phyloP scores from a whole-genome alignment of 2,888 invertebrate genomes.

The Bedellia somnulentella region DNA sequence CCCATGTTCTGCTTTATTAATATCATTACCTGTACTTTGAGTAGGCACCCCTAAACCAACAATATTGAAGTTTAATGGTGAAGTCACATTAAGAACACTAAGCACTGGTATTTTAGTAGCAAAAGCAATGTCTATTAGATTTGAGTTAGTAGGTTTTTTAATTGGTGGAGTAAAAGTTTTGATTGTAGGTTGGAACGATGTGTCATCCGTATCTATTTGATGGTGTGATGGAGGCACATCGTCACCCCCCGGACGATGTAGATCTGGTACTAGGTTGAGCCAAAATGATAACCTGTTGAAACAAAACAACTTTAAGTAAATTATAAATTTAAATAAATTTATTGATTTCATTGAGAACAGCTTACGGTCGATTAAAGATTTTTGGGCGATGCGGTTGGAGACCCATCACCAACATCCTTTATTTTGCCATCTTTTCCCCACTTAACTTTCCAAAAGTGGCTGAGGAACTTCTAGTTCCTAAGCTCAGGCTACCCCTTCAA shows the following conservation, averaged over 20 bases:
- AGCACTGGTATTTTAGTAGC: conserved; percentile 41
- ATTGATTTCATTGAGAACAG: too few relatives aligned
- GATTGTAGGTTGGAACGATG: conserved; percentile 53
- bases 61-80: conserved; percentile 41
- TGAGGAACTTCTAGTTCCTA: too few relatives aligned
- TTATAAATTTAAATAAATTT: too few relatives aligned
- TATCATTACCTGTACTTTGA: conserved; percentile 30
- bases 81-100: conserved; percentile 40
- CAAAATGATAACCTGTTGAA: conserved; percentile 81
- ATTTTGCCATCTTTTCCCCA: too few relatives aligned
- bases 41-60: conserved; percentile 30
- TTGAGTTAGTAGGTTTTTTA: conserved; percentile 57
- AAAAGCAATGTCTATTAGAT: conserved; percentile 36
- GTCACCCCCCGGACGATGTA: conserved; percentile 84
- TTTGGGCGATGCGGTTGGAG: too few relatives aligned
- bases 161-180: conserved; percentile 60
- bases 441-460: too few relatives aligned
- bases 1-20: conserved; percentile 29
- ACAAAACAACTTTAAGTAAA: conserved; percentile 10
- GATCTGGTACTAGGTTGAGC: conserved; percentile 91
- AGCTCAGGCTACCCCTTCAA: too few relatives aligned
- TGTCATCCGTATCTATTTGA: conserved; percentile 75
- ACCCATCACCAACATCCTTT: too few relatives aligned
- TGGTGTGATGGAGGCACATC: conserved; percentile 86
- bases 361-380: too few relatives aligned